A percentile compares a stretch with the other conserved stretches of the same genome.
These are phyloP conservation scores for Virgularia gustaviana DNA, from an alignment of 92 coral and sea anemone species.

Conservation along the genomic window DNA sequence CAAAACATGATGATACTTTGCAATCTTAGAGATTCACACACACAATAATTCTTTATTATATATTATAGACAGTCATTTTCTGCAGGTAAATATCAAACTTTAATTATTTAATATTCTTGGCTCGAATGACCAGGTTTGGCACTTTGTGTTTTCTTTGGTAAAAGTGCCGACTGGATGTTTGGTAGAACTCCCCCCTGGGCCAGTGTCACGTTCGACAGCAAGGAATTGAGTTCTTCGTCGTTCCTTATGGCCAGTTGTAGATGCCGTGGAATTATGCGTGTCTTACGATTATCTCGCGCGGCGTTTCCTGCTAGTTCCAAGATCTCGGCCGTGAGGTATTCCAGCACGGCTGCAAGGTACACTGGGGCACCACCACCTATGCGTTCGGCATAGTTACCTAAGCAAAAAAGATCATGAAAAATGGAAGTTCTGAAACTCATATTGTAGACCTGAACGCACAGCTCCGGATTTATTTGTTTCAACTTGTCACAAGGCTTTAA, in stretches of 20 bases:
- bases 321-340: constrained; percentile 36
- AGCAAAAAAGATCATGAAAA: too few relatives aligned
- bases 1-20: too few relatives aligned
- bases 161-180: constrained; percentile 24
- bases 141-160: constrained; percentile 24
- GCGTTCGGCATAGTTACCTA: constrained; percentile 34
- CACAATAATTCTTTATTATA: too few relatives aligned
- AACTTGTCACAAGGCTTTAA: too few relatives aligned
- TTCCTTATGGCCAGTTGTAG: constrained; percentile 31
- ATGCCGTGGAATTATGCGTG: constrained; percentile 38
- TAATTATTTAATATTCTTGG: constrained; percentile 33
- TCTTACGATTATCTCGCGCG: constrained; percentile 39
- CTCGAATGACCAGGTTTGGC: constrained; percentile 2
- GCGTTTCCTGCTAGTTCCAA: constrained; percentile 40
- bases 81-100: too few relatives aligned
- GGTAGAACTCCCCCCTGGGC: constrained; percentile 38
- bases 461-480: too few relatives aligned
- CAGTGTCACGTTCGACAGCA: constrained; percentile 24
- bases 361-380: constrained; percentile 42
- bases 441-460: too few relatives aligned
- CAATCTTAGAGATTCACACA: too few relatives aligned
- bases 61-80: too few relatives aligned
- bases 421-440: too few relatives aligned
- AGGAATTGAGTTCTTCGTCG: constrained; percentile 30
- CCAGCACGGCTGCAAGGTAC: constrained; percentile 33